phyloP scores from a whole-genome alignment of 2,113 vertebrate species.

The Misgurnus anguillicaudatus region DNA sequence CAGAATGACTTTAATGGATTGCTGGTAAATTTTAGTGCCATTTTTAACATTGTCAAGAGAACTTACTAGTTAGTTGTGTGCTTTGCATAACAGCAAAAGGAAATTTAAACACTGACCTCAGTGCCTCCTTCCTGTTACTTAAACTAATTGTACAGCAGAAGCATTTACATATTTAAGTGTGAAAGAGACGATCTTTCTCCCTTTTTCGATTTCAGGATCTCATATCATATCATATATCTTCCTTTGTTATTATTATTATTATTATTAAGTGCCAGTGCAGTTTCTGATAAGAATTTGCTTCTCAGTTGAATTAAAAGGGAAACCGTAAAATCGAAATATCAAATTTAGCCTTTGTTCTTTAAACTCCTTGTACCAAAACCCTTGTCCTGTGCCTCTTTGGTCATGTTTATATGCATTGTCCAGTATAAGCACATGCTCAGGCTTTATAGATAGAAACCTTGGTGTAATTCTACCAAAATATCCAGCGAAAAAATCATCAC shows the following conservation, averaged over 20 bases:
- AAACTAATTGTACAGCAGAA: slow-evolving; percentile 50
- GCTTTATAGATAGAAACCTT: neutral
- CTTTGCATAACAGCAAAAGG: slow-evolving; percentile 47
- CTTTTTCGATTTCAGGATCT: neutral
- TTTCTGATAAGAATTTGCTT: slow-evolving; percentile 45
- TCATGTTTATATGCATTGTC: neutral
- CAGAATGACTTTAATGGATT: slow-evolving; percentile 64
- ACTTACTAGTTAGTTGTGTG: slow-evolving; percentile 31
- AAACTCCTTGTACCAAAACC: slow-evolving; percentile 15
- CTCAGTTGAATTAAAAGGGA: slow-evolving; percentile 71
- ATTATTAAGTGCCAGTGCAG: slow-evolving; percentile 54
- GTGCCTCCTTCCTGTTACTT: slow-evolving; percentile 78
- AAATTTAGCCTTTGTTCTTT: slow-evolving; percentile 60
- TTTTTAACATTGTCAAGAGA: slow-evolving; percentile 35
- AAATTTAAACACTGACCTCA: slow-evolving; percentile 71
- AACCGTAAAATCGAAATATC: slow-evolving; percentile 53
- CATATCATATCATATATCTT: neutral
- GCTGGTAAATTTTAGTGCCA: slow-evolving; percentile 22
- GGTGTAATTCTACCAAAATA: slow-evolving; percentile 2
- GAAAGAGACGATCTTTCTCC: slow-evolving; percentile 49
- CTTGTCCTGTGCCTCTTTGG: neutral
- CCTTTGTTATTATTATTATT: neutral
- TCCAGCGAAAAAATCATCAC: neutral
- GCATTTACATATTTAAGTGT: slow-evolving; percentile 55
- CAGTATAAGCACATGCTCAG: neutral